Evolutionary conservation across 2,888 invertebrate species (phyloP).

Genomic region (Caenorhabditis macrosperma): DNA sequence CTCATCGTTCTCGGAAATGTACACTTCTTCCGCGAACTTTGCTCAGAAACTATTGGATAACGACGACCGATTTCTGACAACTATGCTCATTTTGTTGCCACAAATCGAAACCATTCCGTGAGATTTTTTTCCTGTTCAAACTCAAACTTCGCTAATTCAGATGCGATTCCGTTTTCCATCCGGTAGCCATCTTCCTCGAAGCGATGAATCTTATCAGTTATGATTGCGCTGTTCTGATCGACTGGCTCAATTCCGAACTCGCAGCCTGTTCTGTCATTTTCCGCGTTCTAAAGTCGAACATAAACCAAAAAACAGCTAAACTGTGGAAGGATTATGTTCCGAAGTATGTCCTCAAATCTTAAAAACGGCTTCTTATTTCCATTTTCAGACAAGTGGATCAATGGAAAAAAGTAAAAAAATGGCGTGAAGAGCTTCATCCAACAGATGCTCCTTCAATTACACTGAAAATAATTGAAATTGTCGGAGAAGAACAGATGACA

Average conservation of each 20-base stretch:
- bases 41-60: slow-evolving; percentile 45
- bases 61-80: slow-evolving; percentile 53
- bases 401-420: background rate
- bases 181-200: slow-evolving; percentile 23
- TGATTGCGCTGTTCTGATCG: slow-evolving; percentile 42
- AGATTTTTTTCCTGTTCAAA: background rate
- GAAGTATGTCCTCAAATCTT: background rate
- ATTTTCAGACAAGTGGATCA: background rate
- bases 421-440: background rate
- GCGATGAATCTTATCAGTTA: slow-evolving; percentile 36
- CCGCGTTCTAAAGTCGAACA: slow-evolving; percentile 43
- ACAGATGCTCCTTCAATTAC: background rate
- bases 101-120: slow-evolving; percentile 18
- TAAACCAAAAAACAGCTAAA: slow-evolving; percentile 8
- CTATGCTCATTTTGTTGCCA: slow-evolving; percentile 7
- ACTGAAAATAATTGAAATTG: slow-evolving; percentile 33
- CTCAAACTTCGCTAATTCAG: slow-evolving; percentile 10
- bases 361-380: background rate
- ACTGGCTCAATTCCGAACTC: slow-evolving; percentile 56
- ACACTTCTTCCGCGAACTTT: slow-evolving; percentile 16
- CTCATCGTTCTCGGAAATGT: background rate
- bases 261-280: slow-evolving; percentile 47
- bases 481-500: slow-evolving; percentile 38
- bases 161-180: slow-evolving; percentile 27
- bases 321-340: slow-evolving; percentile 26